Percentiles rank a stretch among this genome's conserved stretches.
phyloP scores from a whole-genome alignment of 1,140 invertebrate species.

The Bemisia tabaci region DNA sequence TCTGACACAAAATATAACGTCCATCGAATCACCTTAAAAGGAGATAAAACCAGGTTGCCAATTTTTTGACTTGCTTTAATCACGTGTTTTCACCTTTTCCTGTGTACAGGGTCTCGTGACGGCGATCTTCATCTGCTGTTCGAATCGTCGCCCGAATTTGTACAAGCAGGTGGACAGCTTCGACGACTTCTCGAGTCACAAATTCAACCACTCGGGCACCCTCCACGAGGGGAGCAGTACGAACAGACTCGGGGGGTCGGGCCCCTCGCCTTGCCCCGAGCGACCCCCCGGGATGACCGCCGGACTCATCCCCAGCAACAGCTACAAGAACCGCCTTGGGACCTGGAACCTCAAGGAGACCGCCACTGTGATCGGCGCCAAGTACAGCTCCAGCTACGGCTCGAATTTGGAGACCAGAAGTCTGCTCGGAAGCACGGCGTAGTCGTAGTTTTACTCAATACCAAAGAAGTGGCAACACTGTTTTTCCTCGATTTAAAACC shows the following conservation, averaged over 20 bases:
- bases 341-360: conserved; percentile 37
- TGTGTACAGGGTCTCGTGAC: conserved; percentile 32
- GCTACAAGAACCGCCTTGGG: conserved; percentile 54
- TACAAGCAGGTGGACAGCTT: conserved; percentile 29
- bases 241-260: conserved; percentile 4
- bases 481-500: too few relatives aligned
- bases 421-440: conserved; percentile 1
- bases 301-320: conserved; percentile 56
- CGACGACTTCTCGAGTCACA: conserved; percentile 25
- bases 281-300: conserved; percentile 52
- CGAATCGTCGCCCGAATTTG: conserved; percentile 26
- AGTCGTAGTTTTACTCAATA: too few relatives aligned
- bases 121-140: conserved; percentile 30
- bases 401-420: conserved; percentile 7
- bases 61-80: too few relatives aligned
- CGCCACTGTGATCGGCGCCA: conserved; percentile 9
- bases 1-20: too few relatives aligned
- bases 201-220: conserved; percentile 20
- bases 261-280: conserved; percentile 19
- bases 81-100: background rate
- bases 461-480: too few relatives aligned
- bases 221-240: conserved; percentile 2
- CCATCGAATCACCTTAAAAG: too few relatives aligned
- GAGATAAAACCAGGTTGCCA: too few relatives aligned
- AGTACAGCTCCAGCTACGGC: conserved; percentile 3